Base-by-base conservation (phyloP, 2,888 invertebrate species). In the Aphodius granarius region DNA sequence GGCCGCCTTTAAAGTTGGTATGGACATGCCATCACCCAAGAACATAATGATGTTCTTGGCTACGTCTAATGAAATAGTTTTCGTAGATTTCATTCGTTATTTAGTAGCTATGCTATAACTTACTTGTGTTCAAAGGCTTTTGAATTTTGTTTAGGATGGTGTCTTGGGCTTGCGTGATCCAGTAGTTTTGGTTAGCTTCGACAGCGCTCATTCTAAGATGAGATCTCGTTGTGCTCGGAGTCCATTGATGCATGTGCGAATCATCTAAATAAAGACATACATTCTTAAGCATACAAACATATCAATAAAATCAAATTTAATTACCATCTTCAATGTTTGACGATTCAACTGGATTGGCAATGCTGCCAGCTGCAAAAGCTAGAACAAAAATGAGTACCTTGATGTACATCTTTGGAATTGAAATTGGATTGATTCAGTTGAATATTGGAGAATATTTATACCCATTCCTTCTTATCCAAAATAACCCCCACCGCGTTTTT, bases 1-100 rank as follows among this genome's bases (percentile, higher is more conserved):
- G 0, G 95, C 91, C 0, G 95, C 95, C 0, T 94, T 92, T 17
- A 95, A 86, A 0, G 96, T 96, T 0, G 95, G 90, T 72, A 96
- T 89, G 20, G 95, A 95, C 95, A 97, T 95, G 1, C 96, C 96
- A 83, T 97, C 96, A 0, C 96, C 96, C 16, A 97, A 88, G 83
- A 96, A 95, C 75, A 96, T 84, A 75, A 96, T 94, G 0, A 95
- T 89, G 85, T 96, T 96, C 84, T 92, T 93, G 0, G 94, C 93
- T 5, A 81, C 77, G 76, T 84, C 86, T 87, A 68, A 19, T 1
- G 9, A n/a, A 66, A 66, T 18, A 20, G 15, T 68, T 21, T 20
- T 21, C 6, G 6, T 43, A 43, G 43, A 2, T 43, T 43, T 65
- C 5, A 65, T 43, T 43, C 4, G 43, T 1, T 3, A 65, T 18